phyloP scores from a whole-genome alignment of 2,888 invertebrate genomes.

The Xestoiulus laeticollis region DNA sequence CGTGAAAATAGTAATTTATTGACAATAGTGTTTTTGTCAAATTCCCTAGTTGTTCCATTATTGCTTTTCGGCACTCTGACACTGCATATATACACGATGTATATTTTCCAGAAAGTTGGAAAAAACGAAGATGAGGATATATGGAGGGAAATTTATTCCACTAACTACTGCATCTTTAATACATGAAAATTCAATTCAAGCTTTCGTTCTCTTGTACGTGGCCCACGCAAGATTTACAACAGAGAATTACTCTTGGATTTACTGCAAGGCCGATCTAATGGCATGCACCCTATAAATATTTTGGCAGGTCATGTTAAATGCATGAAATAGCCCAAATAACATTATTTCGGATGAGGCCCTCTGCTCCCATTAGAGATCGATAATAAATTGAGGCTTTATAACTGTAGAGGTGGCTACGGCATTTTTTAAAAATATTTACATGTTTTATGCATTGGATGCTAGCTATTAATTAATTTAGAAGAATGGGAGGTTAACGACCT shows the following conservation, averaged over 20 bases:
- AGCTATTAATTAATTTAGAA: neutral
- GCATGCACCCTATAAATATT: slow-evolving; percentile 23
- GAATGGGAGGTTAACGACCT: neutral
- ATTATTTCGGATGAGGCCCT: neutral
- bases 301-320: slow-evolving; percentile 30
- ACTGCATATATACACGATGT: neutral
- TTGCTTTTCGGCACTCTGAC: neutral
- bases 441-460: neutral
- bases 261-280: slow-evolving; percentile 14
- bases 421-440: neutral
- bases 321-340: slow-evolving; percentile 37
- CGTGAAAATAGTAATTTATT: neutral
- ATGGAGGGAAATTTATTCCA: neutral
- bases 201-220: slow-evolving; percentile 1
- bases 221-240: neutral
- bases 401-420: neutral
- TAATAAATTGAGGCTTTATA: slow-evolving; percentile 33
- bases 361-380: neutral
- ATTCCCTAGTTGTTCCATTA: neutral
- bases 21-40: neutral
- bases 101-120: neutral
- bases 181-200: slow-evolving; percentile 39
- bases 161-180: slow-evolving; percentile 39
- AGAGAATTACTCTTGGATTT: slow-evolving; percentile 27
- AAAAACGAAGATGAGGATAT: neutral